Evolutionary conservation across 2,888 invertebrate species (phyloP).

Genomic region (Amiota minor): DNA sequence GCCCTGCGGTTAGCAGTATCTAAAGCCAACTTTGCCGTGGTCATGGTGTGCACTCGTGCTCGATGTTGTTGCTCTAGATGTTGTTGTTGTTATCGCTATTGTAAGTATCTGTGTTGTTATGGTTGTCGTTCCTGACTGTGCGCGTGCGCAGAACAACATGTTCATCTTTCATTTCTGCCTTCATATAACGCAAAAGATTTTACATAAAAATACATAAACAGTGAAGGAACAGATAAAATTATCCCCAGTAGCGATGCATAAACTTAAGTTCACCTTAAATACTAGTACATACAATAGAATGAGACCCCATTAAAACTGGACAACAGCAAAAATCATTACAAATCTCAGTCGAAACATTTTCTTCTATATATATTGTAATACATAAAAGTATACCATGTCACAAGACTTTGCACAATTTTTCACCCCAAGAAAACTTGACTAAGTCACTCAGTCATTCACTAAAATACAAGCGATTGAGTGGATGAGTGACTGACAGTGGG

Average conservation of each 20-base stretch:
- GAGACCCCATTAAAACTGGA: not conserved
- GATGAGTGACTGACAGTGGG: conserved; percentile 39
- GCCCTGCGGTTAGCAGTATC: conserved; percentile 71
- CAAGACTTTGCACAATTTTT: too few species aligned
- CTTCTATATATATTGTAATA: too few species aligned
- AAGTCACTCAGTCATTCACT: too few species aligned
- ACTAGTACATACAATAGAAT: not conserved
- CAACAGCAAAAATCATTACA: not conserved
- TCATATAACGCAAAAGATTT: conserved; percentile 24
- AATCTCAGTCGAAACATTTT: not conserved
- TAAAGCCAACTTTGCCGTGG: conserved; percentile 40
- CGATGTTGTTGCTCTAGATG: conserved; percentile 31
- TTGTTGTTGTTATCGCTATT: conserved; percentile 18
- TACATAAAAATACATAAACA: conserved; percentile 32
- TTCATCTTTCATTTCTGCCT: conserved; percentile 56
- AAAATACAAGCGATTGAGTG: conserved; percentile 23
- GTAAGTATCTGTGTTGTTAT: not conserved
- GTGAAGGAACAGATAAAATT: conserved; percentile 48
- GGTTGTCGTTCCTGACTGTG: conserved; percentile 42
- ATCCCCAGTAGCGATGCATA: conserved; percentile 69
- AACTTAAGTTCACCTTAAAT: too few species aligned
- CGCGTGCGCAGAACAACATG: conserved; percentile 61
- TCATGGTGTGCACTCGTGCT: conserved; percentile 42
- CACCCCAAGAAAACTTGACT: too few species aligned
- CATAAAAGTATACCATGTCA: too few species aligned